Percentiles rank a stretch among this genome's conserved stretches.
Evolutionary conservation across 1,140 invertebrate genomes (phyloP).

Genomic region (Hermatobates lingyangjiaoensis): DNA sequence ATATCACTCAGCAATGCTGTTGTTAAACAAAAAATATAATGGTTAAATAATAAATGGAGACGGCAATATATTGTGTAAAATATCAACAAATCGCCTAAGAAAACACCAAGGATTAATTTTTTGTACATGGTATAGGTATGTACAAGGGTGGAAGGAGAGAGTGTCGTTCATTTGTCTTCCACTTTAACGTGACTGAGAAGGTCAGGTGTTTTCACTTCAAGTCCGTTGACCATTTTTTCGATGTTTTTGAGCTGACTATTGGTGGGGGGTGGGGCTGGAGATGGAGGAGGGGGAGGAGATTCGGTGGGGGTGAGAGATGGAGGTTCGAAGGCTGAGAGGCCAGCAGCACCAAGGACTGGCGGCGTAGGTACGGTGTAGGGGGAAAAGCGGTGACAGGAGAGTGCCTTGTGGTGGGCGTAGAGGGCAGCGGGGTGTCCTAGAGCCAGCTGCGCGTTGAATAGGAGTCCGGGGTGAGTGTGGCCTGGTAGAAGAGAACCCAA

Average conservation of each 20-base stretch:
- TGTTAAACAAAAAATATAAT: too few relatives aligned
- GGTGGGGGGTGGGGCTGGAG: slow-evolving; percentile 4
- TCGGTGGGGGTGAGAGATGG: slow-evolving; percentile 13
- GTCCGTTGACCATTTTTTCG: slow-evolving; percentile 89
- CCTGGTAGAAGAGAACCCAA: slow-evolving; percentile 13
- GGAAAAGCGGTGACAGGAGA: slow-evolving; percentile 45
- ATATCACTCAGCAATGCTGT: too few relatives aligned
- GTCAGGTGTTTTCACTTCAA: slow-evolving; percentile 33
- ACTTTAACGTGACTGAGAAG: slow-evolving; percentile 15
- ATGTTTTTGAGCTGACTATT: slow-evolving; percentile 69
- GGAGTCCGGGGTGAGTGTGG: slow-evolving; percentile 39
- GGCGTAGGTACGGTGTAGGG: slow-evolving; percentile 48
- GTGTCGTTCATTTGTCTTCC: slow-evolving; percentile 12
- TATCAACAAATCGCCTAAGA: too few relatives aligned
- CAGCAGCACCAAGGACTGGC: slow-evolving; percentile 30
- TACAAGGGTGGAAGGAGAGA: too few relatives aligned
- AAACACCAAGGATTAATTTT: too few relatives aligned
- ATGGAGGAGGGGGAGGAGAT: slow-evolving; percentile 6
- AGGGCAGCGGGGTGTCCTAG: slow-evolving; percentile 49
- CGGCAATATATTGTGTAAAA: too few relatives aligned
- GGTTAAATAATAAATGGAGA: too few relatives aligned
- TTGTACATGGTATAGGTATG: too few relatives aligned
- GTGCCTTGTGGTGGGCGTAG: slow-evolving; percentile 32
- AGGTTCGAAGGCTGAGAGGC: slow-evolving; percentile 56
- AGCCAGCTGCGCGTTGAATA: slow-evolving; percentile 64